Base-by-base conservation (phyloP, 2,888 invertebrate species). In the Lacanobia wlatinum region DNA sequence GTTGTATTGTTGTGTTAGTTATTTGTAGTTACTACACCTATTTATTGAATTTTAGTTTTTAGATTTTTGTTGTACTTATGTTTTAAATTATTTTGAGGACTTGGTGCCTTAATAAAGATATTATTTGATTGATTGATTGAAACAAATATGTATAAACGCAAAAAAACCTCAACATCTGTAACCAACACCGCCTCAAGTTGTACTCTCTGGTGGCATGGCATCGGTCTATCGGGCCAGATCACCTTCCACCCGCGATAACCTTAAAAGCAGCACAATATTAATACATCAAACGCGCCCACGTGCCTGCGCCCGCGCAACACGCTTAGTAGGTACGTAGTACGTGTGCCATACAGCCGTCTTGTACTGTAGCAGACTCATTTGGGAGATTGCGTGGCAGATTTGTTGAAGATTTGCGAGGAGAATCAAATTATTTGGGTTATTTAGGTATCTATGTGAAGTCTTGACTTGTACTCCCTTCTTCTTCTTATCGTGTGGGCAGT, bases 211-310 rank as follows among this genome's bases (percentile, higher is more conserved):
- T 92, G 91, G 90, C 93, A 89, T 89, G 93, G 93, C 92, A 91
- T 91, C 95, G 94, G 95, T 91, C 94, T 95, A 95, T 95, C 96
- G 93, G 94, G 89, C 95, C 96, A 96, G 96, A 96, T 95, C 96
- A 96, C 96, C 96, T 96, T 93, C 93, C 93, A 92, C 91, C 90
- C 91, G 85, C 88, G 96, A 96, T 96, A 96, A 96, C 96, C 96
- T 95, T 95, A 96, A 96, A 96, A 95, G 95, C 95, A 90, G 90
- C 91, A 90, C 93, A 93, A 94, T 94, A 96, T 95, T 95, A 95
- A 95, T 95, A 96, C 94, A 95, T 95, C 95, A 95, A 93, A 94
- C 94, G 92, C 93, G 92, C 93, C 92, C 94, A 93, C 94, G 92
- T 92, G 91, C 88, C 92, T 92, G 91, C 88, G 79, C 87, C 38